These are phyloP conservation scores for Meteorus colon DNA, from an alignment of 2,888 invertebrate species.

Conservation along the genomic window DNA sequence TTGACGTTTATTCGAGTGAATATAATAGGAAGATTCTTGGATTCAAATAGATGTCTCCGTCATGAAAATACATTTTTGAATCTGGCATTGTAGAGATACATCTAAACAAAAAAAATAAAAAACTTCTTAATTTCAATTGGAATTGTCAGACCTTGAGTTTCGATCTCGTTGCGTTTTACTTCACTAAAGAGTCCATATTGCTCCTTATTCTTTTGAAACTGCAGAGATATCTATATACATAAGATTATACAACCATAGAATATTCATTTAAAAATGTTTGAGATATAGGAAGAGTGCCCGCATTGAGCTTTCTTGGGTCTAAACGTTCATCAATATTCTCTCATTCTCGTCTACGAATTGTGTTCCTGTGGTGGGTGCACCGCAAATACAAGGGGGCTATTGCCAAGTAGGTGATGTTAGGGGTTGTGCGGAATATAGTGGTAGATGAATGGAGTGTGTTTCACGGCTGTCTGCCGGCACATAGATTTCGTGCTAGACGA, in stretches of 20 bases:
- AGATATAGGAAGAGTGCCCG: background rate
- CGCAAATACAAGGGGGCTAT: constrained; percentile 12
- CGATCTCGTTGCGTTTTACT: too few relatives aligned
- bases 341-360: background rate
- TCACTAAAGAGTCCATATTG: too few relatives aligned
- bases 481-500: constrained; percentile 60
- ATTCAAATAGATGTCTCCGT: too few relatives aligned
- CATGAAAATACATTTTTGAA: too few relatives aligned
- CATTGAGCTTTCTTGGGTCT: background rate
- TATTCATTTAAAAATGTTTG: background rate
- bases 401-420: constrained; percentile 8
- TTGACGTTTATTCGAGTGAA: too few relatives aligned
- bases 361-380: background rate
- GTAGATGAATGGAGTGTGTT: constrained; percentile 63
- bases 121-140: too few relatives aligned
- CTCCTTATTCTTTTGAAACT: too few relatives aligned
- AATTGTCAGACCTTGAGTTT: too few relatives aligned
- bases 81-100: too few relatives aligned
- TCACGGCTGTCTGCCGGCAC: constrained; percentile 63
- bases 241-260: background rate
- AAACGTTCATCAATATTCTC: constrained; percentile 7
- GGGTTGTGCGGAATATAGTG: constrained; percentile 44
- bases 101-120: too few relatives aligned
- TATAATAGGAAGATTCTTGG: too few relatives aligned
- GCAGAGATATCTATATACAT: too few relatives aligned